Percentiles rank a stretch among this genome's conserved stretches.
Evolutionary conservation across 2,797 vertebrate genomes (phyloP).

Genomic region (Momotus momota): DNA sequence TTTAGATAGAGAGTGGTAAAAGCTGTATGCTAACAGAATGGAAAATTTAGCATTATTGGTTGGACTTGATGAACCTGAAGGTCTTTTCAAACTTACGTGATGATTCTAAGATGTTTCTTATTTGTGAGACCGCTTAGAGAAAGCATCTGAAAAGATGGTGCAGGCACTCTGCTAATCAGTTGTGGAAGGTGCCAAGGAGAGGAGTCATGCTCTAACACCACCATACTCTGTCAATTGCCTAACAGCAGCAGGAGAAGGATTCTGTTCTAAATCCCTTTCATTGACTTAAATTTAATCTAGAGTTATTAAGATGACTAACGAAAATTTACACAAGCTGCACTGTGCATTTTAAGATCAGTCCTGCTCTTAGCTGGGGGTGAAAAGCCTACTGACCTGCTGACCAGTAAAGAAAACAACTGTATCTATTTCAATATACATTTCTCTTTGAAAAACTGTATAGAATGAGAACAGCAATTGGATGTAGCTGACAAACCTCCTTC

Average conservation of each 20-base stretch:
- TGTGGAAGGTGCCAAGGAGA: not conserved
- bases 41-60: not conserved
- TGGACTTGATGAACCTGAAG: no score
- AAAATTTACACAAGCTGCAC: not conserved
- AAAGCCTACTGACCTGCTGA: not conserved
- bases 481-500: not conserved
- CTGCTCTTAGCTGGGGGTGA: not conserved
- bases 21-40: not conserved
- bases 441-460: not conserved
- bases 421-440: not conserved
- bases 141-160: not conserved
- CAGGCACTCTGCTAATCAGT: not conserved
- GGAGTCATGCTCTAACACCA: not conserved
- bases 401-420: not conserved
- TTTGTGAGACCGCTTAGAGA: not conserved
- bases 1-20: not conserved
- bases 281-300: not conserved
- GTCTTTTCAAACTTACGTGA: no score
- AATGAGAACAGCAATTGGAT: not conserved
- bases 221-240: not conserved
- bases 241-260: not conserved
- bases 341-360: not conserved
- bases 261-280: not conserved
- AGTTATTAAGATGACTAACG: not conserved
- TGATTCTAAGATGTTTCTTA: not conserved